Percentiles rank a stretch among this genome's conserved stretches.
Evolutionary conservation across 2,888 invertebrate genomes (phyloP).

Genomic region (Cheilosia vulpina): DNA sequence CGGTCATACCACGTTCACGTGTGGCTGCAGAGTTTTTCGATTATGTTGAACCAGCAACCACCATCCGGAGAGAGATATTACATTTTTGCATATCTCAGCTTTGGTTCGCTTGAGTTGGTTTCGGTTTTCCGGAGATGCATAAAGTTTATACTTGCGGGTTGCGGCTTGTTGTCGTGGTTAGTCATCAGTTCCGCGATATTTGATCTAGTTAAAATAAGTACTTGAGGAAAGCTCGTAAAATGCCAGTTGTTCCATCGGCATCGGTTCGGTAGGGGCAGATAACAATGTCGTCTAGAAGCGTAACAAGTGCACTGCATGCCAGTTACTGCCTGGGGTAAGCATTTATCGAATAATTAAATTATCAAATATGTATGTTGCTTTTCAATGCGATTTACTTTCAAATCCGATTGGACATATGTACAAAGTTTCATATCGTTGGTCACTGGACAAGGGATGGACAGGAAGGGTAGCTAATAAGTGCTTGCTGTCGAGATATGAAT

Average conservation of each 20-base stretch:
- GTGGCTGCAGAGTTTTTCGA: constrained; percentile 61
- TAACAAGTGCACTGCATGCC: constrained; percentile 1
- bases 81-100: constrained; percentile 69
- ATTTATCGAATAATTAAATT: constrained; percentile 1
- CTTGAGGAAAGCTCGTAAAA: constrained; percentile 39
- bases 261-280: constrained; percentile 12
- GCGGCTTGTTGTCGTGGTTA: not conserved
- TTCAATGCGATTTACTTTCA: not conserved
- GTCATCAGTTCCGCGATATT: constrained; percentile 24
- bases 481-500: too few species aligned
- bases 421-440: not conserved
- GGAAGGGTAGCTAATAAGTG: too few species aligned
- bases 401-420: not conserved
- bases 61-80: constrained; percentile 57
- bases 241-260: constrained; percentile 26
- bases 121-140: constrained; percentile 27
- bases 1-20: constrained; percentile 26
- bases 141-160: constrained; percentile 39
- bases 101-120: constrained; percentile 54
- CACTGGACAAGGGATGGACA: not conserved
- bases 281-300: constrained; percentile 2
- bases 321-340: not conserved
- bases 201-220: constrained; percentile 23
- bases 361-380: too few species aligned
- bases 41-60: constrained; percentile 44